Evolutionary conservation across 2,888 invertebrate genomes (phyloP).

Genomic region (Drosophila ochracea): DNA sequence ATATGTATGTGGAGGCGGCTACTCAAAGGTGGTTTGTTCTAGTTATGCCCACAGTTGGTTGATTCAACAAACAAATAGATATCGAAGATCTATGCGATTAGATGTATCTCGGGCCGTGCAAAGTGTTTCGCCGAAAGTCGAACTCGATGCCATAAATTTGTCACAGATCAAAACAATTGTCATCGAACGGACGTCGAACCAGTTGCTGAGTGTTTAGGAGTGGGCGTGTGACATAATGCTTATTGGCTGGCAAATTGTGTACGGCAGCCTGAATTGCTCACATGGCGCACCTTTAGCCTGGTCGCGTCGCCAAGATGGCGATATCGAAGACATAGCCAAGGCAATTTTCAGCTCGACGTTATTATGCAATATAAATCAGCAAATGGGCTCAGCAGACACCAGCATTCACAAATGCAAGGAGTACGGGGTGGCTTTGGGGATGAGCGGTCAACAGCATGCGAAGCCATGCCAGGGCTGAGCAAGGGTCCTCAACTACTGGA

Average conservation of each 20-base stretch:
- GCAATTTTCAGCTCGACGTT: conserved; percentile 81
- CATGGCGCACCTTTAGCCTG: conserved; percentile 41
- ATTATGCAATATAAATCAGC: conserved; percentile 83
- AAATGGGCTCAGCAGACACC: conserved; percentile 68
- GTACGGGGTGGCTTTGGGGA: conserved; percentile 21
- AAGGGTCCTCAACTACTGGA: conserved; percentile 22
- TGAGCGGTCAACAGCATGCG: conserved; percentile 6
- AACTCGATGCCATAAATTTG: conserved; percentile 60
- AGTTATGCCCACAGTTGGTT: conserved; percentile 58
- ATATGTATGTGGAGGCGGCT: conserved; percentile 41
- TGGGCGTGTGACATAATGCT: conserved; percentile 57
- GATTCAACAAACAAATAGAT: conserved; percentile 53
- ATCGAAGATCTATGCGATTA: conserved; percentile 62
- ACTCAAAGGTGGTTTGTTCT: conserved; percentile 38
- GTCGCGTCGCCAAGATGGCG: conserved; percentile 57
- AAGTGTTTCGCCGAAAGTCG: conserved; percentile 32
- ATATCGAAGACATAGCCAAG: conserved; percentile 48
- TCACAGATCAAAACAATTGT: conserved; percentile 76
- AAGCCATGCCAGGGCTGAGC: conserved; percentile 12
- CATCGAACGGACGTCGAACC: conserved; percentile 23
- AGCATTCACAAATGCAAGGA: conserved; percentile 2
- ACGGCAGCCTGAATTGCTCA: conserved; percentile 26
- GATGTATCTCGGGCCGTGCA: conserved; percentile 29
- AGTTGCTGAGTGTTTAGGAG: conserved; percentile 15
- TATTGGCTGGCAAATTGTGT: conserved; percentile 81